Percentiles rank a stretch among this genome's conserved stretches.
Evolutionary conservation across 2,797 vertebrate species (phyloP).

Genomic region (Sylvia borin): DNA sequence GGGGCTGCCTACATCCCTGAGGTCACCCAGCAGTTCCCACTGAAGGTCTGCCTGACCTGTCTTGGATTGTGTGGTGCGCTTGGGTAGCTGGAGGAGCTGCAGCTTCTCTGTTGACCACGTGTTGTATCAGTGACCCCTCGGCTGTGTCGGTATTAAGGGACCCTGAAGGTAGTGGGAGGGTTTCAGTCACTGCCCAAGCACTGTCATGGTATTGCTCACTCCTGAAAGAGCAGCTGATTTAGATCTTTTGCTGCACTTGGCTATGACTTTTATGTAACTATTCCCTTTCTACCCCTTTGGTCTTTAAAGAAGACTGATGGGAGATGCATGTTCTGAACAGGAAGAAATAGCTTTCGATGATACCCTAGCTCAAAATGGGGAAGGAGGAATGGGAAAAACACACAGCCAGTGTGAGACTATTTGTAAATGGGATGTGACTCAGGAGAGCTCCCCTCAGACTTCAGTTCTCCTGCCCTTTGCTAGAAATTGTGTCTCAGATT

Average conservation of each 20-base stretch:
- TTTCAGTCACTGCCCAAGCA: background rate
- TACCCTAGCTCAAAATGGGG: background rate
- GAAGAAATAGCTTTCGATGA: background rate
- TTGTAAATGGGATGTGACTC: background rate
- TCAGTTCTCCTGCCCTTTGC: background rate
- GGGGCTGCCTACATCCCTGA: conserved; percentile 83
- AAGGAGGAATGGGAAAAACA: background rate
- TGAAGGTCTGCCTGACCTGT: conserved; percentile 59
- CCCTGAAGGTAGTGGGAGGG: background rate
- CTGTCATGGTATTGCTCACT: background rate
- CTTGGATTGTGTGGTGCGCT: accelerated
- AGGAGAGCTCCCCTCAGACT: background rate
- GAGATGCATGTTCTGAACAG: background rate
- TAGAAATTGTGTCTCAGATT: background rate
- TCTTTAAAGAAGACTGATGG: background rate
- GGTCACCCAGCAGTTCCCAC: conserved; percentile 89
- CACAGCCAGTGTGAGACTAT: background rate
- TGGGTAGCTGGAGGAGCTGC: background rate
- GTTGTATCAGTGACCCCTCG: background rate
- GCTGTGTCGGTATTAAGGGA: background rate
- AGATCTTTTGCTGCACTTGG: background rate
- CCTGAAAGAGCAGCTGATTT: background rate
- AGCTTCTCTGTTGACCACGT: background rate
- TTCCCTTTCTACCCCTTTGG: background rate
- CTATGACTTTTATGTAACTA: background rate